Percentiles rank a stretch among this genome's conserved stretches.
phyloP scores from a whole-genome alignment of 2,888 invertebrate species.

The Ophioninae sp. region DNA sequence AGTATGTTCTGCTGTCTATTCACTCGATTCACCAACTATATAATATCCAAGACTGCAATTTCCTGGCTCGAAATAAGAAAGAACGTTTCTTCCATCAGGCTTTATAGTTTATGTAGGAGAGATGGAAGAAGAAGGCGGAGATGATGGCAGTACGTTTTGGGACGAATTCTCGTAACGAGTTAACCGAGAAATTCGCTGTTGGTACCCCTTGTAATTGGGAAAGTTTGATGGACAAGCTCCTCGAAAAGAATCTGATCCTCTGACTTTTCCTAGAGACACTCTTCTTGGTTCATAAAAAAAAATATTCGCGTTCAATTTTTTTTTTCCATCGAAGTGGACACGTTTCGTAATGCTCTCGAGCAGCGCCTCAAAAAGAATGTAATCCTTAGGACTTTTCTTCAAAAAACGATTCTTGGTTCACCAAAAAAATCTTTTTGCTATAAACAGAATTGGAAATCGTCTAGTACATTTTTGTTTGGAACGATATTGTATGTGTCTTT shows the following conservation, averaged over 20 bases:
- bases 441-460: no score
- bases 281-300: background rate
- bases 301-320: background rate
- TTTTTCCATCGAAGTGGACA: no score
- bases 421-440: no score
- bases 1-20: conserved; percentile 31
- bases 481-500: no score
- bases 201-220: conserved; percentile 61
- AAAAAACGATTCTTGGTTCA: no score
- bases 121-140: conserved; percentile 19
- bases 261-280: conserved; percentile 30
- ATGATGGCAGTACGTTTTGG: conserved; percentile 49
- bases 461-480: no score
- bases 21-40: conserved; percentile 41
- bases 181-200: conserved; percentile 32
- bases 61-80: conserved; percentile 47
- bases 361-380: no score
- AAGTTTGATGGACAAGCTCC: conserved; percentile 63
- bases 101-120: conserved; percentile 57
- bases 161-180: conserved; percentile 47
- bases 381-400: no score
- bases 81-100: conserved; percentile 54
- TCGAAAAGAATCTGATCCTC: conserved; percentile 44
- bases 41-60: conserved; percentile 53
- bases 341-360: no score